These are phyloP conservation scores for Popillia japonica DNA, from an alignment of 1,140 invertebrate species.

Conservation along the genomic window DNA sequence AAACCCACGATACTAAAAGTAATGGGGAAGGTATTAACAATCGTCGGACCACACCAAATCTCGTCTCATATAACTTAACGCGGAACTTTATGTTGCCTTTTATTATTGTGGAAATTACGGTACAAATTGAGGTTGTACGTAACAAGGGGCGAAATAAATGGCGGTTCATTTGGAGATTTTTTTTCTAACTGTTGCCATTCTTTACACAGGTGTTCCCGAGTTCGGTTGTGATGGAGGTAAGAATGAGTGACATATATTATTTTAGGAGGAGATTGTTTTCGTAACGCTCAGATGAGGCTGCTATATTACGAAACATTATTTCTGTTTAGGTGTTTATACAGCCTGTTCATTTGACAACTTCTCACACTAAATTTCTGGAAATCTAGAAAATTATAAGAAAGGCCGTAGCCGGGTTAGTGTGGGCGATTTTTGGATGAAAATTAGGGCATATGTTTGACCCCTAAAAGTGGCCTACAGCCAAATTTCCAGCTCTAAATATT, in stretches of 20 bases:
- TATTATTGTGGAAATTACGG: neutral
- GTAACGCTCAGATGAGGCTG: neutral
- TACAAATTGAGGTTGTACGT: neutral
- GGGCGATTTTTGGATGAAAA: no score
- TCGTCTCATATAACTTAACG: slow-evolving; percentile 4
- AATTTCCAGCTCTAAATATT: no score
- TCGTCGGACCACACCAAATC: neutral
- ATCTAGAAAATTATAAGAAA: no score
- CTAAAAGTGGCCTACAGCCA: no score
- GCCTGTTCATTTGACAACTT: no score
- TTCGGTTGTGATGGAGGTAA: no score
- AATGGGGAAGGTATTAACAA: neutral
- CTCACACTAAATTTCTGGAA: no score
- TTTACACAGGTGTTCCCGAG: neutral
- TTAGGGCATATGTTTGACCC: no score
- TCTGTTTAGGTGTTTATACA: no score
- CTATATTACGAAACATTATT: neutral
- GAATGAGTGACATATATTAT: neutral
- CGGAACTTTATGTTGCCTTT: neutral
- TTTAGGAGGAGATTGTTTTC: neutral
- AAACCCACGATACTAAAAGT: neutral
- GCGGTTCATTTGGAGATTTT: neutral
- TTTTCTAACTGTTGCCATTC: neutral
- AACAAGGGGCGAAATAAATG: neutral
- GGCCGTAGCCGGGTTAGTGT: no score